Percentiles rank a stretch among this genome's conserved stretches.
These are phyloP conservation scores for Melanostoma mellinum DNA, from an alignment of 2,888 invertebrate genomes.

Conservation along the genomic window DNA sequence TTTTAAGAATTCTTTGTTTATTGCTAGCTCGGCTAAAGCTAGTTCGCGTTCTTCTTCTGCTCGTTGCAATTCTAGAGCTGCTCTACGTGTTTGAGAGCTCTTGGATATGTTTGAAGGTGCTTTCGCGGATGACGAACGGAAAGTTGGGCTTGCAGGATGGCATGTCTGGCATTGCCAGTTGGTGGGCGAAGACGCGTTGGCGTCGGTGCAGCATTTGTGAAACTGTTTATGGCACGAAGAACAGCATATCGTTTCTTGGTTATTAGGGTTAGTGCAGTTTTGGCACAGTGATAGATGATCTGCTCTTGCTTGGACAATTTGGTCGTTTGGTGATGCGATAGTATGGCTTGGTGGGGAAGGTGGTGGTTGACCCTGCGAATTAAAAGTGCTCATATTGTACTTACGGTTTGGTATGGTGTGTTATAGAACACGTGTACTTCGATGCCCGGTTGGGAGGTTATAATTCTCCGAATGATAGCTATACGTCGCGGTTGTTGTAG, in stretches of 20 bases:
- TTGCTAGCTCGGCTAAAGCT: not conserved
- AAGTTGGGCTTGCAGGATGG: too few relatives aligned
- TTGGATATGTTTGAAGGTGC: conserved; percentile 1
- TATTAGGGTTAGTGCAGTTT: not conserved
- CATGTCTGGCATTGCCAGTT: too few relatives aligned
- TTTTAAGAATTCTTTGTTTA: not conserved
- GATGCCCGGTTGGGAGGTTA: too few relatives aligned
- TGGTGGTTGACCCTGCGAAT: conserved; percentile 1
- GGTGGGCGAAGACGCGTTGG: too few relatives aligned
- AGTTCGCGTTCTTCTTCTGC: too few relatives aligned
- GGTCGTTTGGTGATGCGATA: not conserved
- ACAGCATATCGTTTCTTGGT: not conserved
- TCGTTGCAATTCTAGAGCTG: not conserved
- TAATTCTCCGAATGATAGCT: too few relatives aligned
- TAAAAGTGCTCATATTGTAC: conserved; percentile 11
- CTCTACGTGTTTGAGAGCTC: conserved; percentile 3
- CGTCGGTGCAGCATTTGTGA: not conserved
- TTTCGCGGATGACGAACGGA: too few relatives aligned
- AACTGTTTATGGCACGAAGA: not conserved
- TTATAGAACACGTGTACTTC: too few relatives aligned
- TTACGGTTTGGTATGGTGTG: too few relatives aligned
- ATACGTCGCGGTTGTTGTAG: too few relatives aligned
- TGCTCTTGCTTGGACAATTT: not conserved
- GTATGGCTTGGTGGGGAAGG: not conserved
- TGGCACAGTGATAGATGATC: conserved; percentile 3